These are phyloP conservation scores for Clavelina lepadiformis DNA, from an alignment of 23 tunicate species.

Conservation along the genomic window DNA sequence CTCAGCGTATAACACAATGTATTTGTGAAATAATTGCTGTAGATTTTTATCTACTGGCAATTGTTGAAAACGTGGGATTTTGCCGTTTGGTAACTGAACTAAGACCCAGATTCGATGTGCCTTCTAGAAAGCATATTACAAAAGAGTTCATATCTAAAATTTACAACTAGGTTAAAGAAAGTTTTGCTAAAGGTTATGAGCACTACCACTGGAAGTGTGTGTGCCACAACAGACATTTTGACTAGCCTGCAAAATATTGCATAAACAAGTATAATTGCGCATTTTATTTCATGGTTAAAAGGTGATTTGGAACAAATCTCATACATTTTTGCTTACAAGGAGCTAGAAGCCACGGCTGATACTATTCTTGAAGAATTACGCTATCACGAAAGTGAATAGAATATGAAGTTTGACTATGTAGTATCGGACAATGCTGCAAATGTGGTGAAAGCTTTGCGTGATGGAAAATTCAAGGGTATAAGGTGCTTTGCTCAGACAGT, in stretches of 20 bases:
- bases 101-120: not conserved
- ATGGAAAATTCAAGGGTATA: slow-evolving; percentile 3
- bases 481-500: slow-evolving; percentile 9
- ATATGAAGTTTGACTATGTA: not conserved
- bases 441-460: slow-evolving; percentile 10
- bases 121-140: not conserved
- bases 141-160: not conserved
- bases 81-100: slow-evolving; percentile 7
- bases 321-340: slow-evolving; percentile 3
- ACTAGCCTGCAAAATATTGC: slow-evolving; percentile 14
- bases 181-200: not conserved
- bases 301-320: not conserved
- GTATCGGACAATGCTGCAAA: slow-evolving; percentile 14
- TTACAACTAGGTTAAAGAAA: slow-evolving; percentile 1
- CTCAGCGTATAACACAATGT: no score
- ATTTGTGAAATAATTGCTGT: no score
- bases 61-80: slow-evolving; percentile 4
- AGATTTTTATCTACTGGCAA: no score
- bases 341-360: slow-evolving; percentile 6
- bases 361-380: slow-evolving; percentile 2
- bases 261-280: not conserved
- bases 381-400: slow-evolving; percentile 4
- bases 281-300: slow-evolving; percentile 1
- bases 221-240: slow-evolving; percentile 4
- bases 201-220: not conserved